Base-by-base conservation (phyloP, 1,140 invertebrate genomes). In the Euura lappo region DNA sequence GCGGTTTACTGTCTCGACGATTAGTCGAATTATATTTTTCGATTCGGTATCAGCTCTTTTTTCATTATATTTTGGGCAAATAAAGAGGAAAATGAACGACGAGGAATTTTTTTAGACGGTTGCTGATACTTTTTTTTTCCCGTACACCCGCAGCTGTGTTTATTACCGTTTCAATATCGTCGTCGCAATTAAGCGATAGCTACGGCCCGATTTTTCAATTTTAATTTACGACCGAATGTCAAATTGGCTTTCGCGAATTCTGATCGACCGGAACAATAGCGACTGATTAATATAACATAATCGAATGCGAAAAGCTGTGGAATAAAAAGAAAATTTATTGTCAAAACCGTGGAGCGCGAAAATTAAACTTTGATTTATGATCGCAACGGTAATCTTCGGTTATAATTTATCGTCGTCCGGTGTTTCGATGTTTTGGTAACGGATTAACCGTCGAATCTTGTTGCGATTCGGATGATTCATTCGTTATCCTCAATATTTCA, bases 1-100 rank as follows among this genome's bases (percentile, higher is more conserved):
- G 88, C 80, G 5, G 68, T 73, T 71, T 87, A 82, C 69, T 87
- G 85, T 71, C 51, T 13, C 8, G 70, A 81, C 70, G 71, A 74
- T 64, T 77, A 65, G 65, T 72, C 6, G 28, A 64, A 11, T 60
- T 45, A 70, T 66, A 65, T 45, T 71, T 60, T 73, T 70, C 69
- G 64, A 44, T 68, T 77, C 51, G 51, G 13, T 28, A 28, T 28
- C 28, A 1, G 28, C 28, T 28, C 28, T 28, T 28, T 28, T 28
- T 28, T 28, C 28, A 28, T 28, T 28, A 28, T 28, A 28, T 28
- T 28, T 28, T 28, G 28, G 28, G 28, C 28, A 28, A 28, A 28
- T 28, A 28, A 28, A 28, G 28, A 28, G 28, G 28, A 28, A 28
- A 28, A 28, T 28, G 28, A 28, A 28, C 28, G 28, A 28, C 28